Percentiles rank a stretch among this genome's conserved stretches.
Conservation (phyloP, 2,888 invertebrate species). For the Eucera pruinosa region DNA sequence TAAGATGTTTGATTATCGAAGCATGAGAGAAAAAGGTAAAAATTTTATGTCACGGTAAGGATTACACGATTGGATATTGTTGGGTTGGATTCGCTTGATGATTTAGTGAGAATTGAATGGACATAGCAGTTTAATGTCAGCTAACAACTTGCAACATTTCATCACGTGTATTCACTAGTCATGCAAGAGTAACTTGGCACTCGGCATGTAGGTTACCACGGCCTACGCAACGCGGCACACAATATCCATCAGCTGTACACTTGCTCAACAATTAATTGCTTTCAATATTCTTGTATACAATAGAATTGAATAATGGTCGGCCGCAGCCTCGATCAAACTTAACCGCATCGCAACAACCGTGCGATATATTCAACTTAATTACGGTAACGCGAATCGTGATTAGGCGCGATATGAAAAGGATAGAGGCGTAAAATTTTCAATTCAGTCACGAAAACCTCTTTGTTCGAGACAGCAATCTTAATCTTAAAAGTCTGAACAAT, state of each 20-base stretch:
- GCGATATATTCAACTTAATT: not conserved
- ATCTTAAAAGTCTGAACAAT: not conserved
- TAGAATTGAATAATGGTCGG: conserved; percentile 12
- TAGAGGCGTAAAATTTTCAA: no score
- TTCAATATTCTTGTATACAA: conserved; percentile 19
- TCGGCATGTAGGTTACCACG: conserved; percentile 18
- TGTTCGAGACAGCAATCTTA: no score
- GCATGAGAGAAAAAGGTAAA: no score
- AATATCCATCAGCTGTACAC: conserved; percentile 27
- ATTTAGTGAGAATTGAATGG: not conserved
- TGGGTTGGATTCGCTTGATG: not conserved
- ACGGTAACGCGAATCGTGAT: not conserved
- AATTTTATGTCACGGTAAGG: no score
- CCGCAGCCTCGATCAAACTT: not conserved
- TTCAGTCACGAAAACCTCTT: not conserved
- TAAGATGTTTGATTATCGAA: no score
- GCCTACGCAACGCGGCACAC: conserved; percentile 21
- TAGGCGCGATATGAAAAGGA: no score
- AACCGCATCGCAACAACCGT: not conserved
- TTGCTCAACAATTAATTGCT: conserved; percentile 29
- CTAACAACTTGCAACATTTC: conserved; percentile 27
- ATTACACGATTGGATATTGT: not conserved
- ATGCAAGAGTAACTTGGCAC: conserved; percentile 15
- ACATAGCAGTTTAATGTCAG: conserved; percentile 6
- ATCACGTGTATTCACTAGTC: conserved; percentile 12